Conservation (phyloP, 2,888 invertebrate species). For the Uropetala carovei region DNA sequence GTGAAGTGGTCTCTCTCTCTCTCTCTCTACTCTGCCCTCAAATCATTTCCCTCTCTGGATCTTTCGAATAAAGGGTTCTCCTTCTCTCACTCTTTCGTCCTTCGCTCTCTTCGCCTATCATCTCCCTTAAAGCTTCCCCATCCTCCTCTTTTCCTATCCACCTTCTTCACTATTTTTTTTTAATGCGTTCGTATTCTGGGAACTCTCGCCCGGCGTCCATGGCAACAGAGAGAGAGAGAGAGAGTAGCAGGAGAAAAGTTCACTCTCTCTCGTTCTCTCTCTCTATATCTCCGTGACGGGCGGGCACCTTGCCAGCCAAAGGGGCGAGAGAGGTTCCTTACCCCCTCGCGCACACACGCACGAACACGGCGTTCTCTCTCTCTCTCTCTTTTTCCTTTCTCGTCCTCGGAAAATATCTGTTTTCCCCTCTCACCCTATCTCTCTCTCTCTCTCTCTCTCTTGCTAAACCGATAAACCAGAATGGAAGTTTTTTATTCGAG, state of each 20-base stretch:
- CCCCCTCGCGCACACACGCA: no score
- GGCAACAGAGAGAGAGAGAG: conserved; percentile 2
- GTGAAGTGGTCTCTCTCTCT: conserved; percentile 54
- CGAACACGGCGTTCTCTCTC: no score
- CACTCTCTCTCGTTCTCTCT: background rate
- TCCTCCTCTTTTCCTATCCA: background rate
- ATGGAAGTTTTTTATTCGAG: no score
- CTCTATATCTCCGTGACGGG: background rate
- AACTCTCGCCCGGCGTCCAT: conserved; percentile 9
- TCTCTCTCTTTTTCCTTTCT: no score
- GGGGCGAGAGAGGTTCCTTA: background rate
- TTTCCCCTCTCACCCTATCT: conserved; percentile 40
- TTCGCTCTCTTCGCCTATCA: background rate
- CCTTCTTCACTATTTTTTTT: conserved; percentile 30
- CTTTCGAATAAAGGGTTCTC: background rate
- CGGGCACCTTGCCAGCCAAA: conserved; percentile 18
- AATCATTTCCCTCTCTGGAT: conserved; percentile 31
- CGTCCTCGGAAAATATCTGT: background rate
- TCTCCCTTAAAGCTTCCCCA: background rate
- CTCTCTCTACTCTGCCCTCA: no score
- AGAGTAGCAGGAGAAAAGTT: background rate
- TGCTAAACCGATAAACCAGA: no score
- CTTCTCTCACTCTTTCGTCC: background rate
- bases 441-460: background rate
- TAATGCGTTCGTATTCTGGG: conserved; percentile 54